Percentiles rank a stretch among this genome's conserved stretches.
phyloP scores from a whole-genome alignment of 2,797 vertebrate species.

The Parauchenoglanis punctatus region DNA sequence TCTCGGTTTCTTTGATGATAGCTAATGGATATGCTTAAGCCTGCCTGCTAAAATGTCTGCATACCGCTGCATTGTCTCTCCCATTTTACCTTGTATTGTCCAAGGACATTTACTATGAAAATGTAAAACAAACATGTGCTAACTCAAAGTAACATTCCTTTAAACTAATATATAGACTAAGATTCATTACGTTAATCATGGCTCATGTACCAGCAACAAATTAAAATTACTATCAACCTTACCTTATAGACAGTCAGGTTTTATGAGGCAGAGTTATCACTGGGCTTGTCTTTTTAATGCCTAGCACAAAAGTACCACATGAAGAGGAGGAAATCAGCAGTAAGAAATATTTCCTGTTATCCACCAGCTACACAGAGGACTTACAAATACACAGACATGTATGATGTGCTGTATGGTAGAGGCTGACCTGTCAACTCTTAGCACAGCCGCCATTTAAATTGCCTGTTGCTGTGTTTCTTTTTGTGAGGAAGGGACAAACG shows the following conservation, averaged over 20 bases:
- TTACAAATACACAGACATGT: conserved; percentile 3
- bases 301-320: conserved; percentile 29
- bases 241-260: conserved; percentile 31
- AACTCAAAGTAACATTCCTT: conserved; percentile 32
- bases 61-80: conserved; percentile 66
- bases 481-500: conserved; percentile 26
- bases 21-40: conserved; percentile 70
- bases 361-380: conserved; percentile 29
- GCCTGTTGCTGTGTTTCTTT: conserved; percentile 34
- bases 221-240: conserved; percentile 25
- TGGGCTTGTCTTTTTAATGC: conserved; percentile 38
- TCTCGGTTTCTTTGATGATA: conserved; percentile 65
- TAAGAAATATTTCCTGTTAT: conserved; percentile 34
- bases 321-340: conserved; percentile 33
- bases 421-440: conserved; percentile 27
- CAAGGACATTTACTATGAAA: conserved; percentile 22
- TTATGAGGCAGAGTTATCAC: conserved; percentile 27
- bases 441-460: conserved; percentile 29
- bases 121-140: conserved; percentile 3
- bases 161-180: conserved; percentile 30
- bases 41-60: conserved; percentile 71
- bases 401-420: conserved; percentile 36
- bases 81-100: conserved; percentile 48
- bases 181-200: conserved; percentile 26
- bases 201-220: conserved; percentile 43